Evolutionary conservation across 2,797 vertebrate genomes (phyloP).

Genomic region (Apodemus agrarius): DNA sequence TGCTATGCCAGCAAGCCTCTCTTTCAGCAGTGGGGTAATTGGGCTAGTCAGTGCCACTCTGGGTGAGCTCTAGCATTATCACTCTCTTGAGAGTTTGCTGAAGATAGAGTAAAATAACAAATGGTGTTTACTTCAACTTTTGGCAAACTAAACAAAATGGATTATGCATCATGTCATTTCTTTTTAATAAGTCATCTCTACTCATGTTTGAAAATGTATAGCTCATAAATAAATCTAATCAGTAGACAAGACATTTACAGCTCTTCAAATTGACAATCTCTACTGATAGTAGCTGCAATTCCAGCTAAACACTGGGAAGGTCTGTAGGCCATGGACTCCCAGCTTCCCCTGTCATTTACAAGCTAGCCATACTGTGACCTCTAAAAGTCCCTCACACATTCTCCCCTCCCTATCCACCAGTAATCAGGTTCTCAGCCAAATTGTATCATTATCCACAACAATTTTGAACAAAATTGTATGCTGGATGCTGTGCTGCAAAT

Average conservation of each 20-base stretch:
- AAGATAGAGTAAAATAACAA: slow-evolving; percentile 37
- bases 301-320: not conserved
- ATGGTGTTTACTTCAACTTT: slow-evolving; percentile 58
- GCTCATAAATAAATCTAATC: slow-evolving; percentile 66
- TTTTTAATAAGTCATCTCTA: slow-evolving; percentile 56
- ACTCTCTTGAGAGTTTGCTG: slow-evolving; percentile 12
- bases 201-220: slow-evolving; percentile 18
- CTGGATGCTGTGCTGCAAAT: not conserved
- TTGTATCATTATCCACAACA: not conserved
- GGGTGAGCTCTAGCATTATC: not conserved
- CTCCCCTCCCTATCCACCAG: not conserved
- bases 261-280: slow-evolving; percentile 42
- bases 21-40: slow-evolving; percentile 18
- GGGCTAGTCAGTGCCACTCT: not conserved
- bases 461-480: slow-evolving; percentile 21
- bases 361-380: not conserved
- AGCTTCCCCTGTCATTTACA: not conserved
- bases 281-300: not conserved
- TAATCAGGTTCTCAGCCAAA: not conserved
- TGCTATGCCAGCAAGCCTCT: not conserved
- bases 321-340: not conserved
- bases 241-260: not conserved
- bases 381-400: not conserved
- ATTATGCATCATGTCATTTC: not conserved
- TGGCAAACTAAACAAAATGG: slow-evolving; percentile 56